Conservation (phyloP, 2,888 invertebrate genomes). For the Caenorhabditis imperialis region DNA sequence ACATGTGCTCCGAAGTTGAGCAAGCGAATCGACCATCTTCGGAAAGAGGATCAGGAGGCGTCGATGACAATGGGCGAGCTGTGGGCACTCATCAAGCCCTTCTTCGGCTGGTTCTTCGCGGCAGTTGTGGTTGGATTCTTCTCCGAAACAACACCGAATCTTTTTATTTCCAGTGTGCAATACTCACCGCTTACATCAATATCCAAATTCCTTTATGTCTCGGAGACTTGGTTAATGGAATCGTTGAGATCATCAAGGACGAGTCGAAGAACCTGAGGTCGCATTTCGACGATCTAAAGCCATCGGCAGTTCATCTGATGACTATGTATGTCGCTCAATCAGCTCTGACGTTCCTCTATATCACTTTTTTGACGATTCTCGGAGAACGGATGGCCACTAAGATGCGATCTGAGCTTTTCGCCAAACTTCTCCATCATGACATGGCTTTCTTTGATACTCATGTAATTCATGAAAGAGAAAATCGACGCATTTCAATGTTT, state of each 20-base stretch:
- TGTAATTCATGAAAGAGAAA: constrained; percentile 20
- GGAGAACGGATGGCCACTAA: constrained; percentile 90
- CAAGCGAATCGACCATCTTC: constrained; percentile 56
- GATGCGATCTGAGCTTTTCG: constrained; percentile 82
- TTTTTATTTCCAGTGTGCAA: constrained; percentile 64
- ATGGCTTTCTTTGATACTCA: constrained; percentile 89
- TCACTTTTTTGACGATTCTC: constrained; percentile 88
- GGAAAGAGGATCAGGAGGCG: constrained; percentile 30
- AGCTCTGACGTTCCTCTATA: constrained; percentile 90
- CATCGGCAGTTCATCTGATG: constrained; percentile 56
- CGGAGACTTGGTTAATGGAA: constrained; percentile 73
- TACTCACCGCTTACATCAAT: constrained; percentile 72
- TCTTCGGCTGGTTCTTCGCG: constrained; percentile 71
- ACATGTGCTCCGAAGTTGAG: constrained; percentile 46
- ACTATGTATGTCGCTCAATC: constrained; percentile 82
- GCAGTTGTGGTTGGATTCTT: constrained; percentile 67
- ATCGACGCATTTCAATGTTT: no score
- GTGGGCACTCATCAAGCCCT: constrained; percentile 68
- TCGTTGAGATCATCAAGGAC: constrained; percentile 68
- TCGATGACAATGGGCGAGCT: constrained; percentile 59
- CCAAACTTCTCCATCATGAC: constrained; percentile 82
- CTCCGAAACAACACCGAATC: neutral
- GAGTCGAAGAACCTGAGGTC: constrained; percentile 53
- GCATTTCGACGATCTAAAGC: constrained; percentile 64
- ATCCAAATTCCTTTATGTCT: constrained; percentile 73